Conservation (phyloP, 2,113 vertebrate genomes). For the Zosterops borbonicus region DNA sequence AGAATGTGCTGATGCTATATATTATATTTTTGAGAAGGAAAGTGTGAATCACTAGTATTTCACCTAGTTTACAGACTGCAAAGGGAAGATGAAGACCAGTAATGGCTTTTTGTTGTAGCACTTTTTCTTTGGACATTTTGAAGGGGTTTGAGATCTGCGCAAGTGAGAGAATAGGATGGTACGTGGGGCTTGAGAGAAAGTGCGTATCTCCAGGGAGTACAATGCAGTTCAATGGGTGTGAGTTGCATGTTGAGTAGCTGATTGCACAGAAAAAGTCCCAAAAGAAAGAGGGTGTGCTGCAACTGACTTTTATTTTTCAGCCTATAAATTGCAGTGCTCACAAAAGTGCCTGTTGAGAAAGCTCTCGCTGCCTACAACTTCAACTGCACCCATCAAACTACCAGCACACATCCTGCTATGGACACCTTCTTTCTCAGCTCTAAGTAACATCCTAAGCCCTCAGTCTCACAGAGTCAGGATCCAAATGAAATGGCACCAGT, state of each 20-base stretch:
- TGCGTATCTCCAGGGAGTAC: no score
- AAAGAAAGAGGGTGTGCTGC: not conserved
- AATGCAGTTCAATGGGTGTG: no score
- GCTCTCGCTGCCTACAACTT: not conserved
- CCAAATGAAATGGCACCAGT: not conserved
- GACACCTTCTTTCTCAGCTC: not conserved
- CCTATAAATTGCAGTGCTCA: not conserved
- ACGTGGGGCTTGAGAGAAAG: not conserved
- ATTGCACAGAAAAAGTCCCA: not conserved
- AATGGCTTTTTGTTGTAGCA: not conserved
- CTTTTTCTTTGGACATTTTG: not conserved
- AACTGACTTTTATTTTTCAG: not conserved
- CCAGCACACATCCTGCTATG: not conserved
- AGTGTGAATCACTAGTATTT: not conserved
- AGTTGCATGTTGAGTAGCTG: not conserved
- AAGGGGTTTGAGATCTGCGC: not conserved
- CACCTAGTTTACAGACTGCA: not conserved
- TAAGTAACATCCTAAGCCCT: not conserved
- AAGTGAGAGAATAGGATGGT: not conserved
- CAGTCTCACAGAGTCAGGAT: not conserved
- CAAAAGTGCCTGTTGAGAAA: not conserved
- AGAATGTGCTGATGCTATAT: not conserved
- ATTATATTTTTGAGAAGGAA: not conserved
- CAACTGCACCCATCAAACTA: not conserved
- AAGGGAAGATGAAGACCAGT: not conserved